These are phyloP conservation scores for Scopus umbretta DNA, from an alignment of 2,113 vertebrate species.

Conservation along the genomic window DNA sequence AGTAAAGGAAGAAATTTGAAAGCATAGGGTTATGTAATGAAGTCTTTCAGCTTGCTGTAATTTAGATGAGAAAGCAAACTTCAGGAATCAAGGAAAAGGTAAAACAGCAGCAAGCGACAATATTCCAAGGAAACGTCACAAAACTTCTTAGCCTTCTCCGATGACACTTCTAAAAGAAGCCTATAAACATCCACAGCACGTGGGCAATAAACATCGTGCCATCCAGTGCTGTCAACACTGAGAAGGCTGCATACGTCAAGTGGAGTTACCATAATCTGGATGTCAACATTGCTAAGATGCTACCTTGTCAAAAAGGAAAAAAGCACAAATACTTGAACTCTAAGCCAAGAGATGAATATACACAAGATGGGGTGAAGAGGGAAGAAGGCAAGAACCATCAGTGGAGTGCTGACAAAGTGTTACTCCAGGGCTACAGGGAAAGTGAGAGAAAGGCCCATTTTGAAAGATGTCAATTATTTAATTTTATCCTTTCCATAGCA, in stretches of 20 bases:
- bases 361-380: neutral
- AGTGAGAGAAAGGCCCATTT: neutral
- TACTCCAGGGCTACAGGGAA: neutral
- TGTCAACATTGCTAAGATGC: neutral
- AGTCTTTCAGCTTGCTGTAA: neutral
- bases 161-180: neutral
- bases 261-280: neutral
- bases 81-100: neutral
- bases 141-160: neutral
- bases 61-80: neutral
- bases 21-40: neutral
- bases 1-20: neutral
- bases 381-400: neutral
- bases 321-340: neutral
- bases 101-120: neutral
- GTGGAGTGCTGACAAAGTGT: neutral
- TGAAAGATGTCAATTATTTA: neutral
- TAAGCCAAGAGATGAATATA: neutral
- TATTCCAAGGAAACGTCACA: neutral
- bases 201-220: neutral
- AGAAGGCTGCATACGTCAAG: neutral
- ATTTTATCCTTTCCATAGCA: neutral
- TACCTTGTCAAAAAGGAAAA: neutral
- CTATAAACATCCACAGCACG: fast-evolving
- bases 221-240: neutral